Conservation (phyloP, 2,113 vertebrate species). For the Arothron firmamentum region DNA sequence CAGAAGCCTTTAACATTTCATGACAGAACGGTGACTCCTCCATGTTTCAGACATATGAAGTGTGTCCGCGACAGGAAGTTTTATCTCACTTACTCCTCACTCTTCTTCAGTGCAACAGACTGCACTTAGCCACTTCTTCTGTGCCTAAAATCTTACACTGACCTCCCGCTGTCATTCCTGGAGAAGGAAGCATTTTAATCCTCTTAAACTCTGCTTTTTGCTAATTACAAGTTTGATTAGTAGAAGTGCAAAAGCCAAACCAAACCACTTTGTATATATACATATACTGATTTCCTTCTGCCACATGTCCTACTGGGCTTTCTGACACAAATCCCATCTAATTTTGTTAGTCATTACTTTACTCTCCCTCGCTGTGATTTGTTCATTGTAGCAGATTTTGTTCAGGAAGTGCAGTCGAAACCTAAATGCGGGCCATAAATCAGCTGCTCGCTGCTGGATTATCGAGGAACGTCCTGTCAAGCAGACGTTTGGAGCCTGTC, state of each 20-base stretch:
- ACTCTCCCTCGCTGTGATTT: conserved; percentile 4
- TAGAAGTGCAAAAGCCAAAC: not conserved
- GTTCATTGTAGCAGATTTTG: conserved; percentile 37
- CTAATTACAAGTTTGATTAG: not conserved
- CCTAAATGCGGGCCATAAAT: conserved; percentile 69
- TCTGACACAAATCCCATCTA: not conserved
- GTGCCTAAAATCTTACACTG: conserved; percentile 29
- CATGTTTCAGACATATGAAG: conserved; percentile 20
- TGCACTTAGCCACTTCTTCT: conserved; percentile 31
- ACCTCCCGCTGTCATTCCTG: conserved; percentile 20
- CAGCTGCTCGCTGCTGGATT: conserved; percentile 67
- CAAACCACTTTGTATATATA: not conserved
- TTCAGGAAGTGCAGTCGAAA: conserved; percentile 64
- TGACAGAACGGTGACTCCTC: conserved; percentile 16
- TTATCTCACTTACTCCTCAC: conserved; percentile 32
- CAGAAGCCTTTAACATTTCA: conserved; percentile 24
- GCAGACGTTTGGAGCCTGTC: conserved; percentile 53
- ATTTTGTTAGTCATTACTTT: not conserved
- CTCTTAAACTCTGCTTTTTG: not conserved
- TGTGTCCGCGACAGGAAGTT: conserved; percentile 32
- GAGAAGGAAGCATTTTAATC: not conserved
- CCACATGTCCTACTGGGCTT: conserved; percentile 11
- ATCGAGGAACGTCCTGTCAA: conserved; percentile 59
- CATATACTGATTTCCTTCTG: not conserved
- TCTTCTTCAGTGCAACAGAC: conserved; percentile 26